These are phyloP conservation scores for Sebastes schlegelii DNA, from an alignment of 2,113 vertebrate species.

Conservation along the genomic window DNA sequence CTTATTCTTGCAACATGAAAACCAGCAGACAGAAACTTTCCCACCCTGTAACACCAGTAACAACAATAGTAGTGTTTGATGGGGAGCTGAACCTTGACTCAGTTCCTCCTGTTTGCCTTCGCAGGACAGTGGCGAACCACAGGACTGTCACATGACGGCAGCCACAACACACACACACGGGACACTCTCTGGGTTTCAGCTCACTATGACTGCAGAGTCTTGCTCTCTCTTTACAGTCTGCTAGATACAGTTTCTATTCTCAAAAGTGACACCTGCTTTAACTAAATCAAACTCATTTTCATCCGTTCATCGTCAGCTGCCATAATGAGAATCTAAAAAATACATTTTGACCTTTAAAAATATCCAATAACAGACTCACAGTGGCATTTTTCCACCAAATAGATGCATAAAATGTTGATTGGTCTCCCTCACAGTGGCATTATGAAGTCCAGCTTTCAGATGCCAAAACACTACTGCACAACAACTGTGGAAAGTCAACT, in stretches of 20 bases:
- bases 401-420: background rate
- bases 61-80: background rate
- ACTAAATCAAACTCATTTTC: background rate
- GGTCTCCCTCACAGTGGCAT: background rate
- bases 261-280: background rate
- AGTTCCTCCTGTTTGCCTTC: constrained; percentile 19
- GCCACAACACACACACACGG: background rate
- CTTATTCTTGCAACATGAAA: background rate
- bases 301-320: background rate
- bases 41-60: background rate
- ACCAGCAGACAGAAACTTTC: background rate
- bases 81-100: constrained; percentile 19
- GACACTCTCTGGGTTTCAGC: too few relatives aligned
- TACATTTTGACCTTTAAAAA: background rate
- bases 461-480: background rate
- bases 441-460: background rate
- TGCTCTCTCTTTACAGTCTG: background rate
- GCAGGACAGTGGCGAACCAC: background rate
- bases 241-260: background rate
- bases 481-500: background rate
- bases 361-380: too few relatives aligned
- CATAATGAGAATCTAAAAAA: background rate
- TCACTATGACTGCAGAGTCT: background rate
- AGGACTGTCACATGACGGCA: constrained; percentile 35
- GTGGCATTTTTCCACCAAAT: background rate